These are phyloP conservation scores for Telmatochromis sp. DNA, from an alignment of 2,113 vertebrate species.

Conservation along the genomic window DNA sequence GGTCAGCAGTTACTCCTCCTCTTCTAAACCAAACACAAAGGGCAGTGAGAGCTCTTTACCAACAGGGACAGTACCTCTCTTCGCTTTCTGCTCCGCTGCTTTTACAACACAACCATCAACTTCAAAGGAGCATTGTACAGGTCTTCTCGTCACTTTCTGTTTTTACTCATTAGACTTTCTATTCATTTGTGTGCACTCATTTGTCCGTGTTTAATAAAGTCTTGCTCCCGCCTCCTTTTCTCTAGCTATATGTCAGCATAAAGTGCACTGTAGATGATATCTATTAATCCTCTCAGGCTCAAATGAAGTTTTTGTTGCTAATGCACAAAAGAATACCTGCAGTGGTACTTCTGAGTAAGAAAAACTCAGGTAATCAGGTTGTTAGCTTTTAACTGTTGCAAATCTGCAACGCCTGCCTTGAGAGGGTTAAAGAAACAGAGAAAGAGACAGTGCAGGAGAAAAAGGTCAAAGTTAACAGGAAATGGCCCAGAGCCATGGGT, in stretches of 20 bases:
- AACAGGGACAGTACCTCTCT: slow-evolving; percentile 54
- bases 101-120: slow-evolving; percentile 10
- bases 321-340: background rate
- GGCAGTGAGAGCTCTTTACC: slow-evolving; percentile 35
- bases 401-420: background rate
- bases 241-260: slow-evolving; percentile 11
- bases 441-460: background rate
- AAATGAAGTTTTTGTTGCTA: background rate
- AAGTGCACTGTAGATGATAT: background rate
- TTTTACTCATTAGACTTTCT: background rate
- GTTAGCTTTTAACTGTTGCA: background rate
- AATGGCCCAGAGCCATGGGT: slow-evolving; percentile 42
- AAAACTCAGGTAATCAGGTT: background rate
- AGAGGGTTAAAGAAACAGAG: background rate
- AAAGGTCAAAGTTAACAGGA: slow-evolving; percentile 58
- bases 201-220: background rate
- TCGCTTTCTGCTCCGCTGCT: slow-evolving; percentile 22
- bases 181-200: background rate
- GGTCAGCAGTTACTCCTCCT: slow-evolving; percentile 64
- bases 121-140: slow-evolving; percentile 25
- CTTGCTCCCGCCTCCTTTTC: background rate
- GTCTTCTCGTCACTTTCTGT: background rate
- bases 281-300: background rate
- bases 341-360: background rate
- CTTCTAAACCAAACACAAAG: slow-evolving; percentile 53